Evolutionary conservation across 2,113 vertebrate species (phyloP).

Genomic region (Opisthocomus hoazin): DNA sequence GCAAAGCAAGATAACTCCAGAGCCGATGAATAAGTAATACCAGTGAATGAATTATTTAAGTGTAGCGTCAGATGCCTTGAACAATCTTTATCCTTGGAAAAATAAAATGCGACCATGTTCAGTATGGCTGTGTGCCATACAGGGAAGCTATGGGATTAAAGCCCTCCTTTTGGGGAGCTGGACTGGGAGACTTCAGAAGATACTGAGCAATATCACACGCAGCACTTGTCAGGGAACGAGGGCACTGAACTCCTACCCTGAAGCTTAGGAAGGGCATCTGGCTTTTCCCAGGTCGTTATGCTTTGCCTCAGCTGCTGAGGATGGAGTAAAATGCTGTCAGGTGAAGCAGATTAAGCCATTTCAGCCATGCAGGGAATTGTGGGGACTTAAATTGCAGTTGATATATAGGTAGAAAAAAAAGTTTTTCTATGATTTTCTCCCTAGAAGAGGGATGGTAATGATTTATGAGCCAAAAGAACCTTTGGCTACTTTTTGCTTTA

Average conservation of each 20-base stretch:
- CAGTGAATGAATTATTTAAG: slow-evolving; percentile 71
- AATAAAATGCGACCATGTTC: slow-evolving; percentile 39
- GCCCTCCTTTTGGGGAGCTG: neutral
- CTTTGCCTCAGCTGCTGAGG: neutral
- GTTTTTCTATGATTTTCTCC: neutral
- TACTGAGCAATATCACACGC: fast-evolving
- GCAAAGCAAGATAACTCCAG: slow-evolving; percentile 58
- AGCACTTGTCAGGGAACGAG: neutral
- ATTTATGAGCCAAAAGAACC: neutral
- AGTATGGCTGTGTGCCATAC: neutral
- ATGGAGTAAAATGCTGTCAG: neutral
- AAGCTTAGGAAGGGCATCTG: neutral
- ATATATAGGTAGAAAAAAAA: fast-evolving
- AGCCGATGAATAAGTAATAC: slow-evolving; percentile 75
- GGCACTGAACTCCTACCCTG: neutral
- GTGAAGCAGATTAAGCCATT: neutral
- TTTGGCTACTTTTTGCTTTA: neutral
- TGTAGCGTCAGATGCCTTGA: slow-evolving; percentile 49
- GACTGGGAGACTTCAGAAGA: neutral
- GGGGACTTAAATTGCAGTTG: neutral
- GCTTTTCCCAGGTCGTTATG: neutral
- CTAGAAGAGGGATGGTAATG: neutral
- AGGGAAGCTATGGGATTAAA: neutral
- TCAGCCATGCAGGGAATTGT: neutral
- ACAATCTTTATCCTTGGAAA: slow-evolving; percentile 67